A percentile compares a stretch with the other conserved stretches of the same genome.
These are phyloP conservation scores for Vultur gryphus DNA, from an alignment of 2,797 vertebrate genomes.

Conservation along the genomic window DNA sequence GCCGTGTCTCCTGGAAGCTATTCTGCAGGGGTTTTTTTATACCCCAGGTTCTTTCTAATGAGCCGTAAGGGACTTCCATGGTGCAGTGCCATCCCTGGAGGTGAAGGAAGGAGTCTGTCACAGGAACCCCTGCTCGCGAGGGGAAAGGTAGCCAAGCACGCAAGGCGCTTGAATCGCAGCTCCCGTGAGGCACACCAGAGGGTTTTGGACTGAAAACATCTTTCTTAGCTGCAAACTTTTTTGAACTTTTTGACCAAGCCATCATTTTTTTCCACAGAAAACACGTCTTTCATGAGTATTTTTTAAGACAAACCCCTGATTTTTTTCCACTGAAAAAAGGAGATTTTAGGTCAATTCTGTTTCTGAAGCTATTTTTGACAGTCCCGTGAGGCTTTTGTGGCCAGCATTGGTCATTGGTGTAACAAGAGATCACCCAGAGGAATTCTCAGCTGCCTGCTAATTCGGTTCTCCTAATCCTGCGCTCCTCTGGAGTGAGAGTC, in stretches of 20 bases:
- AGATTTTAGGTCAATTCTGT: background rate
- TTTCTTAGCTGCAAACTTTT: background rate
- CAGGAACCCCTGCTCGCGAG: background rate
- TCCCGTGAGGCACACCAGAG: background rate
- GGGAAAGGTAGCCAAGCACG: background rate
- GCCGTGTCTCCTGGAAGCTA: background rate
- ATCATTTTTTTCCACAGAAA: background rate
- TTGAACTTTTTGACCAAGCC: background rate
- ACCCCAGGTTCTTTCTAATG: background rate
- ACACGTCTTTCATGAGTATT: background rate
- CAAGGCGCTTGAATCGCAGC: background rate
- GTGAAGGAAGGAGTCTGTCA: background rate
- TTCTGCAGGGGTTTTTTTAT: background rate
- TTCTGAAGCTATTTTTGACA: constrained; percentile 4
- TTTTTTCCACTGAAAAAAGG: background rate
- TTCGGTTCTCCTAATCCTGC: background rate
- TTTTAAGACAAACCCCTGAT: background rate
- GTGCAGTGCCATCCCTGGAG: background rate
- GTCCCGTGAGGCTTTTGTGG: background rate
- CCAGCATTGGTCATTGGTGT: background rate
- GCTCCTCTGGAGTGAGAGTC: background rate
- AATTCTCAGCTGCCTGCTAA: background rate
- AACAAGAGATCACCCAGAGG: background rate
- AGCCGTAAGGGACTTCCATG: background rate
- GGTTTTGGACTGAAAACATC: background rate